Conservation (phyloP, 2,888 invertebrate species). For the Drosophila subsilvestris region DNA sequence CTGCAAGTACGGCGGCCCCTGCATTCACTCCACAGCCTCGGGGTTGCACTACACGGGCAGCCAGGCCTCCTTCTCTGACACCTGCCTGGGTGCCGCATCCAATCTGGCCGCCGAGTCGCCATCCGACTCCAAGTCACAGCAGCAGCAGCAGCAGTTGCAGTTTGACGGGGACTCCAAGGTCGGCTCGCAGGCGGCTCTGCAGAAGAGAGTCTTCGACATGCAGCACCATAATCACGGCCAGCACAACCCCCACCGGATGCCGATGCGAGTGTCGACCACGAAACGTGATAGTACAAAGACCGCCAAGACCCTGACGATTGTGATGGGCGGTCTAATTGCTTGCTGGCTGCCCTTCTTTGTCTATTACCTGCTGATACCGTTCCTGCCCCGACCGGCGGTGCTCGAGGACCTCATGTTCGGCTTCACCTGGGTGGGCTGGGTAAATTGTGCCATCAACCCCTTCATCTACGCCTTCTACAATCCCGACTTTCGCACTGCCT, state of each 20-base stretch:
- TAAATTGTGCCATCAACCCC: slow-evolving; percentile 95
- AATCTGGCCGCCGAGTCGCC: slow-evolving; percentile 26
- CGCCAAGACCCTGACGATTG: slow-evolving; percentile 93
- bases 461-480: slow-evolving; percentile 96
- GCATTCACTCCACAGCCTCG: slow-evolving; percentile 50
- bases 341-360: slow-evolving; percentile 96
- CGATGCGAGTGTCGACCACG: slow-evolving; percentile 87
- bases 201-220: slow-evolving; percentile 14
- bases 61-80: slow-evolving; percentile 74
- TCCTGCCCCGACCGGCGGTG: slow-evolving; percentile 87
- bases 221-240: slow-evolving; percentile 47
- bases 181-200: neutral
- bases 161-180: neutral
- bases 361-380: slow-evolving; percentile 92
- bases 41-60: slow-evolving; percentile 75
- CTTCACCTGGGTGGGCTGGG: slow-evolving; percentile 95
- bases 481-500: slow-evolving; percentile 93
- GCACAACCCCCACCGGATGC: slow-evolving; percentile 74
- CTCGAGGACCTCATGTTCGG: slow-evolving; percentile 89
- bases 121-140: slow-evolving; percentile 25
- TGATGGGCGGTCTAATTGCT: slow-evolving; percentile 94
- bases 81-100: slow-evolving; percentile 58
- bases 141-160: slow-evolving; percentile 18
- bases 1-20: slow-evolving; percentile 71
- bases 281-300: slow-evolving; percentile 92